Base-by-base conservation (phyloP, 1,140 invertebrate species). In the Megalonaias nervosa region DNA sequence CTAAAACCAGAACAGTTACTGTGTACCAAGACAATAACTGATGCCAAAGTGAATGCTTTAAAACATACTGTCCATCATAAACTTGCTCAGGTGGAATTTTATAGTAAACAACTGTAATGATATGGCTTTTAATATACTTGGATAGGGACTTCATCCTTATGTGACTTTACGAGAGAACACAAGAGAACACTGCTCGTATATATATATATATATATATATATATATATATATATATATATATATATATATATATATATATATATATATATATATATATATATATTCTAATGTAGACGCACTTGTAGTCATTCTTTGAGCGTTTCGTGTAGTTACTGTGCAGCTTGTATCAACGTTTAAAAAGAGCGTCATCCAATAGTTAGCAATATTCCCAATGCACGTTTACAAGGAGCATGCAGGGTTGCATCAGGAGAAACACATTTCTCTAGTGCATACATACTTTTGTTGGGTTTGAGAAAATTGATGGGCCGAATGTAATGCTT, bases 1-100 rank as follows among this genome's bases (percentile, higher is more conserved):
- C 74, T 17, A 80, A 67, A 74, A 31, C 38, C n/a, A 48, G 67
- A 19, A 66, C n/a, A 48, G 26, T 13, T 85, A 86, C 66, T 77
- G 80, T 68, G 66, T 78, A 1, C 48, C n/a, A 26, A 61, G 6
- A 80, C 79, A 61, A 75, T 76, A 81, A 38, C 56, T 81, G 5
- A 60, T 81, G 72, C 77, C 16, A 66, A 76, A 11, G 61, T 81
- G 56, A 26, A 5, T 71, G 6, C 67, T 13, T 55, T 79, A n/a
- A 79, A 71, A 38, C 62, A 79, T 65, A 80, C 67, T 58, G 64
- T 71, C 26, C 69, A 70, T 56, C 75, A 79, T n/a, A n/a, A n/a
- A n/a, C 62, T 55, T 69, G n/a, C 65, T 48, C 38, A 64, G 65
- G 15, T 15, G 60, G 31, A 16, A 60, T 17, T 72, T 79, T 56